Evolutionary conservation across 1,140 invertebrate genomes (phyloP).

Genomic region (Papilio machaon): DNA sequence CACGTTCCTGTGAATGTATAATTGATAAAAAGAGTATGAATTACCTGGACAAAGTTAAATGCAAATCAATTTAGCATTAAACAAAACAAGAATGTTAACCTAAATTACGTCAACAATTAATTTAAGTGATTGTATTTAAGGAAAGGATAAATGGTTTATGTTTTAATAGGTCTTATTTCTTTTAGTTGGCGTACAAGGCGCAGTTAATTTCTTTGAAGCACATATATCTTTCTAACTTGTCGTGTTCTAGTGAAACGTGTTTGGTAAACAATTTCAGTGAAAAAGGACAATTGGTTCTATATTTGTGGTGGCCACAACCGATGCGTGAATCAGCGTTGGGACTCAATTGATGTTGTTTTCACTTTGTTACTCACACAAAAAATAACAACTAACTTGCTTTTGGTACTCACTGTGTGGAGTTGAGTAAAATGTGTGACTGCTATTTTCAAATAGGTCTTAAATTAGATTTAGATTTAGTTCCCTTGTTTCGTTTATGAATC

Average conservation of each 20-base stretch:
- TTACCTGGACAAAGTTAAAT: too few relatives aligned
- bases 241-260: constrained; percentile 18
- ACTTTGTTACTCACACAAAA: constrained; percentile 17
- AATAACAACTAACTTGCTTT: neutral
- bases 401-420: neutral
- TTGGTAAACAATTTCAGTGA: constrained; percentile 18
- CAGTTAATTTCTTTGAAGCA: constrained; percentile 21
- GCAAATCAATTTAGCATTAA: neutral
- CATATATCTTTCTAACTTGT: constrained; percentile 14
- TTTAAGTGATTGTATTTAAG: neutral
- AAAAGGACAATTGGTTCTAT: constrained; percentile 14
- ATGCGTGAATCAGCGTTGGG: constrained; percentile 8
- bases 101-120: neutral
- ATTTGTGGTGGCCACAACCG: neutral
- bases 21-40: too few relatives aligned
- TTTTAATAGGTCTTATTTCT: constrained; percentile 1
- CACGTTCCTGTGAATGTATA: too few relatives aligned
- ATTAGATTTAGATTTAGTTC: neutral
- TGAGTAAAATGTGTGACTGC: constrained; percentile 16
- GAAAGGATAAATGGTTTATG: neutral
- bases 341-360: neutral
- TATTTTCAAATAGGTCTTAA: constrained; percentile 2
- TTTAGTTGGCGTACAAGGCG: neutral
- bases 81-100: neutral
- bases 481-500: neutral